phyloP scores from a whole-genome alignment of 2,888 invertebrate species.

The Sesia apiformis region DNA sequence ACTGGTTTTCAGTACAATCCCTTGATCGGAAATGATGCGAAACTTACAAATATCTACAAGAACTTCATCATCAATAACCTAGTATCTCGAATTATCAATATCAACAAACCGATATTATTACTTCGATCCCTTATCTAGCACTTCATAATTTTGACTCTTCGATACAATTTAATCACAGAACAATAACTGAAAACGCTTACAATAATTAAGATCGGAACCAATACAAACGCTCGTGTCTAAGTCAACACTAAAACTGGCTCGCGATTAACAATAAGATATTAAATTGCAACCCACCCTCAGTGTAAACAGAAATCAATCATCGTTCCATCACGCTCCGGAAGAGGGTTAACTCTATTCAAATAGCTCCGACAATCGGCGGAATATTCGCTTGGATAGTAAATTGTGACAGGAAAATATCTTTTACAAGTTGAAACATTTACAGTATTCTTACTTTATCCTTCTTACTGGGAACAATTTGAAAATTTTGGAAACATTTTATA shows the following conservation, averaged over 20 bases:
- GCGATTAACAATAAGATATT: conserved; percentile 71
- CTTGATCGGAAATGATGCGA: too few species aligned
- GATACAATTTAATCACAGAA: conserved; percentile 31
- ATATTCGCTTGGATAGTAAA: conserved; percentile 32
- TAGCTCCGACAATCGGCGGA: conserved; percentile 35
- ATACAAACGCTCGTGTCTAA: conserved; percentile 27
- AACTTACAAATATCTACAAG: too few species aligned
- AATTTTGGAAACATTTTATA: too few species aligned
- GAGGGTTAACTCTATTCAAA: conserved; percentile 67
- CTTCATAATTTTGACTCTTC: background rate
- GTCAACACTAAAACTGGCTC: conserved; percentile 33
- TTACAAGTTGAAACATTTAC: too few species aligned
- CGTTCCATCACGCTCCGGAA: conserved; percentile 49
- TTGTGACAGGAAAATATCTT: too few species aligned
- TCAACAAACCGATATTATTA: background rate
- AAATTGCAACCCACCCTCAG: conserved; percentile 51
- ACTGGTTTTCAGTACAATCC: too few species aligned
- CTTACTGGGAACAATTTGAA: too few species aligned
- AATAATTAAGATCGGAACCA: conserved; percentile 49
- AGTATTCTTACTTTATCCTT: too few species aligned
- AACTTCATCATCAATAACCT: too few species aligned
- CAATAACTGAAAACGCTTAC: conserved; percentile 42
- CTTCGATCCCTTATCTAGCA: background rate
- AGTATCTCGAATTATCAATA: background rate
- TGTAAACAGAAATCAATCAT: conserved; percentile 73